These are phyloP conservation scores for Physocephala rufipes DNA, from an alignment of 2,888 invertebrate genomes.

Conservation along the genomic window DNA sequence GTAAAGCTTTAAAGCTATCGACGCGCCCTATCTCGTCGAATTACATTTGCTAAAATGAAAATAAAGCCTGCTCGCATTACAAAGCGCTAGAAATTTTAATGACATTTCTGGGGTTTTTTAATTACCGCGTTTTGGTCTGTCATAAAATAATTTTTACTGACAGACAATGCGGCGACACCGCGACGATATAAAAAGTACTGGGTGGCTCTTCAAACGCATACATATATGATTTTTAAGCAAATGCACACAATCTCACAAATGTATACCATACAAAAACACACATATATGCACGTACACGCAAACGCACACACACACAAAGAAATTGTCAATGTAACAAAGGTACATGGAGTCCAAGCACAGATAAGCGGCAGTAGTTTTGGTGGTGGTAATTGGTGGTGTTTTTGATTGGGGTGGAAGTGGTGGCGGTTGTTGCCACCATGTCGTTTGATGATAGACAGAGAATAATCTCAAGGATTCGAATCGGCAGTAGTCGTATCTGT, in stretches of 20 bases:
- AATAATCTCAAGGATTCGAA: neutral
- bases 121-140: constrained; percentile 28
- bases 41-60: neutral
- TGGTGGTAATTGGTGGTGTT: no score
- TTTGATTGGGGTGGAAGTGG: neutral
- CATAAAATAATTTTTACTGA: constrained; percentile 41
- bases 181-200: no score
- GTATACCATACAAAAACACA: neutral
- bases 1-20: neutral
- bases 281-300: neutral
- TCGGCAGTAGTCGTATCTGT: neutral
- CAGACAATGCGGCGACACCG: constrained; percentile 44
- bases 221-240: constrained; percentile 9
- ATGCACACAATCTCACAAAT: constrained; percentile 2
- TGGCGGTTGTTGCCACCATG: neutral
- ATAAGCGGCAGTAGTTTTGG: no score
- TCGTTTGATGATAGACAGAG: neutral
- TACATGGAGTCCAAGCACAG: no score
- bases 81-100: constrained; percentile 26
- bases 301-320: constrained; percentile 15
- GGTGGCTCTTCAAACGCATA: constrained; percentile 6
- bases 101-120: constrained; percentile 32
- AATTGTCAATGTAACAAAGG: neutral
- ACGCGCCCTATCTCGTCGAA: no score
- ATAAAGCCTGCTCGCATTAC: constrained; percentile 5